Base-by-base conservation (phyloP, 2,113 vertebrate genomes). In the Ploceus nigricollis region DNA sequence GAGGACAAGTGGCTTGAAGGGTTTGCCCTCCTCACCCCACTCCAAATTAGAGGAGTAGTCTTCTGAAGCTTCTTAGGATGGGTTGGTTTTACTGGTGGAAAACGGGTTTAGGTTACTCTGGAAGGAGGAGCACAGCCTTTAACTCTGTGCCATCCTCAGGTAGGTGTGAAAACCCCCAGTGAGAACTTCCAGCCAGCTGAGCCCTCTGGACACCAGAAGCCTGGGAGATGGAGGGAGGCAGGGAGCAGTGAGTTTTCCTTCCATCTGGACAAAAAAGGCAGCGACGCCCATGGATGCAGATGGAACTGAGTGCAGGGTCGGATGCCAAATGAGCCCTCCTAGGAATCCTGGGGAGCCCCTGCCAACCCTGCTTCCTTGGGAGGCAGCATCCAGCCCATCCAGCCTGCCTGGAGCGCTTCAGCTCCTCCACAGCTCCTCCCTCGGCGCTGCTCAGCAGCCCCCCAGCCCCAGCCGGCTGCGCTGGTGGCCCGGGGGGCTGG, bases 401-500 rank as follows among this genome's bases (percentile, higher is more conserved):
- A 64, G 72, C 69, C 63, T 27, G 28, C 37, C 45, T 2, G 30
- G 11, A 93, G 83, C 91, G 27, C 97, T 97, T 83, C 93, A 91
- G 61, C 87, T 60, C 51, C 68, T 89, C 79, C 91, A 31, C 51
- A 8, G 79, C 88, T 89, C 91, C 92, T 86, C 75, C 92, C 73
- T 8, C 22, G 35, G 60, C 0, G 4, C 96, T 95, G 96, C 91
- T 96, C 91, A 5, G 60, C 78, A 61, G 82, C 90, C 96, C 92
- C 91, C 91, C 64, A 45, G 78, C 81, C 88, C 89, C 79, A 39
- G 90, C 76, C 91, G 25, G 15, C 84, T 3, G 58, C 10, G 15
- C 80, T 96, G 97, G 98, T 97, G 97, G 97, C 89, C 95, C 24
- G 37, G 35, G 45, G 92, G 92, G 75, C 94, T 90, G 87, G n/a